Conservation (phyloP, 2,797 vertebrate species). For the Halcyon badia region DNA sequence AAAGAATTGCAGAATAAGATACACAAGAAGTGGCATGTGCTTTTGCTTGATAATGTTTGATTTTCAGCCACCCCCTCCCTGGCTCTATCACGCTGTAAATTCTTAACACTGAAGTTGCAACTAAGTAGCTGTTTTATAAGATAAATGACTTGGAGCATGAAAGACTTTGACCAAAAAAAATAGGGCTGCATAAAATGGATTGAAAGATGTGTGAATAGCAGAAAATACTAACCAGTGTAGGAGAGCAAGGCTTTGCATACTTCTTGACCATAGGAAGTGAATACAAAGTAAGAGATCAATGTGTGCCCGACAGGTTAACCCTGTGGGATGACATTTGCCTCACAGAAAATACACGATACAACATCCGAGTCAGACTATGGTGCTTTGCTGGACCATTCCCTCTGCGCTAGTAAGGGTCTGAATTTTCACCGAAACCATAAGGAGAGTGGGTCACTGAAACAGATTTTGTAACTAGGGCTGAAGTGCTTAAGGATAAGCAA, state of each 20-base stretch:
- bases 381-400: not conserved
- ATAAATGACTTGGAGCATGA: constrained; percentile 59
- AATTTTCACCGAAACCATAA: not conserved
- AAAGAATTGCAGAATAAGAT: constrained; percentile 75
- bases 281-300: constrained; percentile 10
- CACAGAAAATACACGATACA: not conserved
- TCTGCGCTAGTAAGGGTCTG: not conserved
- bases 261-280: constrained; percentile 34
- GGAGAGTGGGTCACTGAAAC: not conserved
- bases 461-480: not conserved
- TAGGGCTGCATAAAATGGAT: constrained; percentile 28
- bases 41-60: constrained; percentile 73
- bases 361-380: not conserved
- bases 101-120: constrained; percentile 67
- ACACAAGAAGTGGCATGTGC: constrained; percentile 72
- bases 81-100: constrained; percentile 52
- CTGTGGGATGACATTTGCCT: not conserved
- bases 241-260: constrained; percentile 12
- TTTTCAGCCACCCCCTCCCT: constrained; percentile 14
- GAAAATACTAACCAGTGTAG: not conserved
- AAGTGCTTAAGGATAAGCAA: not conserved
- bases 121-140: constrained; percentile 71
- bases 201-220: constrained; percentile 28
- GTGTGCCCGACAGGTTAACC: not conserved
- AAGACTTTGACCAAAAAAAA: constrained; percentile 29